Conservation (phyloP, 2,113 vertebrate genomes). For the Microcebus ravelobensis region DNA sequence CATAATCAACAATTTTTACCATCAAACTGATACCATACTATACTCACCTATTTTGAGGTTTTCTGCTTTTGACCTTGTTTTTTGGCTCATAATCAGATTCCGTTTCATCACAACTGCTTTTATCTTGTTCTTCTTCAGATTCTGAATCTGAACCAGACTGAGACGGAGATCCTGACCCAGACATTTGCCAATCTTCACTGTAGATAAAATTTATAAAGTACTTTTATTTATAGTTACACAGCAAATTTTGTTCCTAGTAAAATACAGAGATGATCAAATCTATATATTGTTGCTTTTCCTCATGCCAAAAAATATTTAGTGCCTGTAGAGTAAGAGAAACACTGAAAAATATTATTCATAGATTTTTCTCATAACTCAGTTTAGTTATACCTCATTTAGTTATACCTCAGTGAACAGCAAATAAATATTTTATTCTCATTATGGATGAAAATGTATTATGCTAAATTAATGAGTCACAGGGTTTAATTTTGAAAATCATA, state of each 20-base stretch:
- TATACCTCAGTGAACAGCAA: not conserved
- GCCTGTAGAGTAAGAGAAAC: not conserved
- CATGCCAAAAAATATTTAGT: not conserved
- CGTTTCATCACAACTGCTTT: constrained; percentile 93
- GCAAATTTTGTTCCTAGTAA: constrained; percentile 44
- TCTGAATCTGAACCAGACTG: constrained; percentile 90
- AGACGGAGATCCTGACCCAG: constrained; percentile 91
- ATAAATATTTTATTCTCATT: constrained; percentile 17
- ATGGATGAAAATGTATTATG: not conserved
- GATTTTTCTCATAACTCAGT: not conserved
- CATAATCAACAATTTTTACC: not conserved
- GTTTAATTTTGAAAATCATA: not conserved
- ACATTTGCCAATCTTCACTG: constrained; percentile 93
- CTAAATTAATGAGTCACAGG: not conserved
- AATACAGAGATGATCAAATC: constrained; percentile 29
- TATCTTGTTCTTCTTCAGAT: constrained; percentile 89
- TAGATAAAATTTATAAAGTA: constrained; percentile 56
- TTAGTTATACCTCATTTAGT: not conserved
- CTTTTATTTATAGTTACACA: constrained; percentile 40
- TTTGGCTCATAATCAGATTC: constrained; percentile 98
- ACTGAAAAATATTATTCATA: not conserved
- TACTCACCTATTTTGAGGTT: constrained; percentile 94
- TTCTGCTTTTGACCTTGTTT: constrained; percentile 96
- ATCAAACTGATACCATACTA: not conserved
- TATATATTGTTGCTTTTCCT: not conserved